Evolutionary conservation across 2,888 invertebrate species (phyloP).

Genomic region (Eurois occulta): DNA sequence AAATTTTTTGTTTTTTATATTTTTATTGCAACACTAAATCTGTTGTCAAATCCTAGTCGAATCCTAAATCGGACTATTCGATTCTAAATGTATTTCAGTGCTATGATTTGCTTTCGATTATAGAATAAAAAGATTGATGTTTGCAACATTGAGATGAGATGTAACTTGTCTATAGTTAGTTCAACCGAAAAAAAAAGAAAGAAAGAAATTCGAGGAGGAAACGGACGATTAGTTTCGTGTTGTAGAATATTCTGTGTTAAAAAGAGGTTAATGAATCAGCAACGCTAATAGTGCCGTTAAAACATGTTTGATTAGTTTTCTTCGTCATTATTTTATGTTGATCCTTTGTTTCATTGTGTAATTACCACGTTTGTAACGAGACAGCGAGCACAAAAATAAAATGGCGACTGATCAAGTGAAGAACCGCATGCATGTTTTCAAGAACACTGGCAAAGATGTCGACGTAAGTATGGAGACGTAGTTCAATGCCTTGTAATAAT

Average conservation of each 20-base stretch:
- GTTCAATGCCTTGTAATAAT: slow-evolving; percentile 37
- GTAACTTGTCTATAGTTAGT: slow-evolving; percentile 73
- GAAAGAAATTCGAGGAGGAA: slow-evolving; percentile 80
- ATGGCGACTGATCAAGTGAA: slow-evolving; percentile 95
- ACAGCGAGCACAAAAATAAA: slow-evolving; percentile 89
- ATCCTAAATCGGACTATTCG: background rate
- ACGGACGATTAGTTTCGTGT: slow-evolving; percentile 81
- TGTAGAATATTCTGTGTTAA: slow-evolving; percentile 82
- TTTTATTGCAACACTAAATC: slow-evolving; percentile 48
- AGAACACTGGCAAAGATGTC: slow-evolving; percentile 99
- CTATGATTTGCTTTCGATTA: background rate
- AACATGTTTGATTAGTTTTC: slow-evolving; percentile 87
- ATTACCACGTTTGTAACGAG: slow-evolving; percentile 80
- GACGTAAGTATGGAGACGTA: slow-evolving; percentile 94
- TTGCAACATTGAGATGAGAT: slow-evolving; percentile 60
- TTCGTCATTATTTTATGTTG: slow-evolving; percentile 82
- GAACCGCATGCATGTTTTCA: slow-evolving; percentile 98
- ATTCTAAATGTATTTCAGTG: background rate
- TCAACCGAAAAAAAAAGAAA: slow-evolving; percentile 72
- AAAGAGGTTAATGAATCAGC: slow-evolving; percentile 86
- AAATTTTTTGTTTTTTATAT: slow-evolving; percentile 34
- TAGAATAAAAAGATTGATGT: slow-evolving; percentile 21
- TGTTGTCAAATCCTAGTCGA: slow-evolving; percentile 41
- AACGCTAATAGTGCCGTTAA: slow-evolving; percentile 81
- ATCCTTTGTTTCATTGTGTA: slow-evolving; percentile 86